Conservation (phyloP, 2,113 vertebrate species). For the Megaptera novaeangliae region DNA sequence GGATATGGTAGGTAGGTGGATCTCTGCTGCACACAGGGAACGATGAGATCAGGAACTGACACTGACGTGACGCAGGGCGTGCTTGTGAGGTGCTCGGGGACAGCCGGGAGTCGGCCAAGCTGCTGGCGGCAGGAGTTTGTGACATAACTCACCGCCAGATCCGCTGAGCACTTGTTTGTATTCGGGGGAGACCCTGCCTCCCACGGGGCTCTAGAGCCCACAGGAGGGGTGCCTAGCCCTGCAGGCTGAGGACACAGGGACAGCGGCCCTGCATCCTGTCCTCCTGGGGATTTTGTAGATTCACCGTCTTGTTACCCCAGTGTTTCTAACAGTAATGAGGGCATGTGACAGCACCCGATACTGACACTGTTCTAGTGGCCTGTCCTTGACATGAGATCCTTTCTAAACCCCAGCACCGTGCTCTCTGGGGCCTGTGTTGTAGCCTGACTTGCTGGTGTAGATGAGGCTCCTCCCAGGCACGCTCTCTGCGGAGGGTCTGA, state of each 20-base stretch:
- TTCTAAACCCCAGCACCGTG: fast-evolving
- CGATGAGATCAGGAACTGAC: background rate
- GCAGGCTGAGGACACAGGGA: background rate
- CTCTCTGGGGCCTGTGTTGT: background rate
- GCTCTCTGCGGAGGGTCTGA: background rate
- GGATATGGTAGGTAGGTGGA: background rate
- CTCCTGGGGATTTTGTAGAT: background rate
- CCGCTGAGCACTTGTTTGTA: background rate
- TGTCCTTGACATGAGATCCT: background rate
- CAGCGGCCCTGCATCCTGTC: background rate
- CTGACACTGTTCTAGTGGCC: background rate
- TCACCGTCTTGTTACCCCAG: background rate
- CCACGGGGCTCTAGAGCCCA: background rate
- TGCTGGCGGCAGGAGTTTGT: background rate
- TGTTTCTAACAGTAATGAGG: background rate
- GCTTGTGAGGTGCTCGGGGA: background rate
- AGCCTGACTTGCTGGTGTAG: background rate
- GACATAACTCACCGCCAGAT: background rate
- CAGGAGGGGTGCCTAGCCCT: no score
- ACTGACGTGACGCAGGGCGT: fast-evolving
- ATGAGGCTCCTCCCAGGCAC: background rate
- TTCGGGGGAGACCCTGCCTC: background rate
- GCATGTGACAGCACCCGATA: background rate
- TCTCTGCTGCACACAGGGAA: background rate
- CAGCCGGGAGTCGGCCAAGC: background rate